Base-by-base conservation (phyloP, 2,113 vertebrate species). In the Festucalex cinctus region DNA sequence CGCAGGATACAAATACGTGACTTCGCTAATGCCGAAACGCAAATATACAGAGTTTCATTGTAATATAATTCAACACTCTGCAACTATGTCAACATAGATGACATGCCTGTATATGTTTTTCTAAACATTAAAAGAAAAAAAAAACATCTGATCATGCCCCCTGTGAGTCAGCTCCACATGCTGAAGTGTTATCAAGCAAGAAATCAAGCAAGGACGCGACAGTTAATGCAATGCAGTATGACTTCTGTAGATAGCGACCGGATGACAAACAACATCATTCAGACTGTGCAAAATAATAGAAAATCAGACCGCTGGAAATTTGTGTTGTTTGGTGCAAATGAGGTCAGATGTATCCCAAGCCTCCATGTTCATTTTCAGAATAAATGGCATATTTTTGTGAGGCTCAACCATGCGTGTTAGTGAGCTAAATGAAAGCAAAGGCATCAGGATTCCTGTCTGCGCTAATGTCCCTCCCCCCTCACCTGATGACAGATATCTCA, bases 181-280 rank as follows among this genome's bases (percentile, higher is more conserved):
- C n/a, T 60, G 79, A 73, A 73, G 61, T 63, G 46, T 75, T 63
- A 69, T 48, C 65, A 44, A 63, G 64, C 70, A 74, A 81, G 66
- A 72, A 44, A 74, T 49, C 60, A 81, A 62, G 74, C 69, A 63
- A 43, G 71, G 82, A 73, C 71, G 32, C 56, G 65, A 80, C 68
- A 69, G 80, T 71, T 73, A 51, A 22, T 10, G 48, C 48, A 22
- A 51, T 51, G 9, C 48, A 22, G 8, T 81, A 85, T 73, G 66
- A 81, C 65, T 71, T 71, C 83, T 81, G 71, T 74, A 85, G 78
- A 85, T 58, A 68, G 79, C 71, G 63, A 61, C 44, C 62, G 43
- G 64, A 71, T 71, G 68, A 77, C 66, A 80, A 72, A 69, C 41
- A 75, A 66, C 46, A 17, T 78, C 48, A 26, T 36, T 74, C 63